phyloP scores from a whole-genome alignment of 2,888 invertebrate species.

The Euplagia quadripunctaria region DNA sequence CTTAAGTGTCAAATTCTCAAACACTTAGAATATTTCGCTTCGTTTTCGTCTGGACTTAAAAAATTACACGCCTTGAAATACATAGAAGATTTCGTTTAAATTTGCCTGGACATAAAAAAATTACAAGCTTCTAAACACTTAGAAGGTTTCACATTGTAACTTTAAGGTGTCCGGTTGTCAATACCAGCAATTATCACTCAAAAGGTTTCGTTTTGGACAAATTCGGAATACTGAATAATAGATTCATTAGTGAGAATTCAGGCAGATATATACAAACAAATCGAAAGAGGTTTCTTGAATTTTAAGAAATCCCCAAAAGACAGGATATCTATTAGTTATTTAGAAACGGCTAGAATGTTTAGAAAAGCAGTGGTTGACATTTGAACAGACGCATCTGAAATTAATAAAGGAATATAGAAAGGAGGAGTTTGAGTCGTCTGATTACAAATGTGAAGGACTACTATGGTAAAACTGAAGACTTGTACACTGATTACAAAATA shows the following conservation, averaged over 20 bases:
- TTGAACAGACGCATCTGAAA: slow-evolving; percentile 11
- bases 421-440: slow-evolving; percentile 8
- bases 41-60: not conserved
- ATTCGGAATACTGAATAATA: too few relatives aligned
- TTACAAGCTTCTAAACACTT: too few relatives aligned
- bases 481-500: slow-evolving; percentile 15
- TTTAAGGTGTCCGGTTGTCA: too few relatives aligned
- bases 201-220: too few relatives aligned
- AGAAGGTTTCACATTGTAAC: too few relatives aligned
- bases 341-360: slow-evolving; percentile 13
- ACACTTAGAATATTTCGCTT: slow-evolving; percentile 15
- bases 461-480: slow-evolving; percentile 5
- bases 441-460: not conserved
- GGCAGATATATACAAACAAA: not conserved
- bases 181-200: too few relatives aligned
- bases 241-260: slow-evolving; percentile 5
- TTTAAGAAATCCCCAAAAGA: slow-evolving; percentile 17
- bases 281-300: slow-evolving; percentile 12
- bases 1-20: slow-evolving; percentile 9
- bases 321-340: slow-evolving; percentile 1
- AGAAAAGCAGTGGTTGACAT: slow-evolving; percentile 14
- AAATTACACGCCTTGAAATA: too few relatives aligned
- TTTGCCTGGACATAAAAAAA: too few relatives aligned
- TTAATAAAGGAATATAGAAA: slow-evolving; percentile 5
- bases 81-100: too few relatives aligned